Conservation (phyloP, 2,797 vertebrate species). For the Hephaestus fuliginosus region DNA sequence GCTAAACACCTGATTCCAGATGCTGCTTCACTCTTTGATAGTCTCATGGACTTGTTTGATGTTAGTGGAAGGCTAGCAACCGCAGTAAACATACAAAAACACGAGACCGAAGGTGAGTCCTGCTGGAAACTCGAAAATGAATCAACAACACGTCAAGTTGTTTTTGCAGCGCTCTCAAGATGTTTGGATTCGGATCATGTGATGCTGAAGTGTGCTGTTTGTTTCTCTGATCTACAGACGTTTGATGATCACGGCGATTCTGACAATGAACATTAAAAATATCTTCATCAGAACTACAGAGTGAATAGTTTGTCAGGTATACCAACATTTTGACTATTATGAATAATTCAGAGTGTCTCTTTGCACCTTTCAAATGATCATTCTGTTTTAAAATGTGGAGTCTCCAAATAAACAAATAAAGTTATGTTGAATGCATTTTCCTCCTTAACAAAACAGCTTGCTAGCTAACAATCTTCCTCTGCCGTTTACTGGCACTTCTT, state of each 20-base stretch:
- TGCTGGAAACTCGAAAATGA: not conserved
- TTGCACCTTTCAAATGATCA: not conserved
- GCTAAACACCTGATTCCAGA: conserved; percentile 17
- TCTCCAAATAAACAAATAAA: too few species aligned
- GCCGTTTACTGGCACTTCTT: too few species aligned
- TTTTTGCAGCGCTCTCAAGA: not conserved
- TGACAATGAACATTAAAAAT: not conserved
- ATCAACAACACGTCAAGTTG: too few species aligned
- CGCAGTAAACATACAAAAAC: not conserved
- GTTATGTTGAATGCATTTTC: not conserved
- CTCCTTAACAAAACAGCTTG: not conserved
- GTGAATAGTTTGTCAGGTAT: not conserved
- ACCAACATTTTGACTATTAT: too few species aligned
- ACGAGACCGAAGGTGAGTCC: not conserved
- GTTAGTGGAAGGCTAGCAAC: not conserved
- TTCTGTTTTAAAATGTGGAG: not conserved
- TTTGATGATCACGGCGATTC: not conserved
- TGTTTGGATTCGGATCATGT: conserved; percentile 6
- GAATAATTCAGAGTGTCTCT: too few species aligned
- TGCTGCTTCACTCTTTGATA: not conserved
- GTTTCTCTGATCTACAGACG: not conserved
- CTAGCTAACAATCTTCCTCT: not conserved
- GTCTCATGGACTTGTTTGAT: not conserved
- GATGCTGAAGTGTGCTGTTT: not conserved
- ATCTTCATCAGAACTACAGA: not conserved